A percentile compares a stretch with the other conserved stretches of the same genome.
Evolutionary conservation across 2,797 vertebrate genomes (phyloP).

Genomic region (Nannoperca obscura): DNA sequence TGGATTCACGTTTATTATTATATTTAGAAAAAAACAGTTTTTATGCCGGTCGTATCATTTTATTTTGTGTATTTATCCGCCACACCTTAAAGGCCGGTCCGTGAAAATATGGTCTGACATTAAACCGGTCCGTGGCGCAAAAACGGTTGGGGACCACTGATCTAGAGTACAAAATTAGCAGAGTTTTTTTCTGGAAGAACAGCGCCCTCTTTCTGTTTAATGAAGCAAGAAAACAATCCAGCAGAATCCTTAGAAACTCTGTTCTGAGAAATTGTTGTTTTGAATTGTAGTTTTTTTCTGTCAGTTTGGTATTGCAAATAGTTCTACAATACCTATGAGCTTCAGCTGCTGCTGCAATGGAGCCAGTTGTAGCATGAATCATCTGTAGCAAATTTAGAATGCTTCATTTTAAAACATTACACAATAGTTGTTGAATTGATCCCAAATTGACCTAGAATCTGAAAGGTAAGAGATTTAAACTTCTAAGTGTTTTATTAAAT

Average conservation of each 20-base stretch:
- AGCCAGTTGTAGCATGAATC: background rate
- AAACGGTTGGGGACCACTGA: too few species aligned
- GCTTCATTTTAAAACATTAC: background rate
- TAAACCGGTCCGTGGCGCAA: too few species aligned
- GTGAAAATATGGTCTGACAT: too few species aligned
- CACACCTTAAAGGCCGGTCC: too few species aligned
- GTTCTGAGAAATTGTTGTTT: too few species aligned
- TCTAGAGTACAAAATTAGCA: background rate
- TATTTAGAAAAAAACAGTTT: too few species aligned
- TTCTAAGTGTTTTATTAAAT: background rate
- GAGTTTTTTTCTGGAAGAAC: background rate
- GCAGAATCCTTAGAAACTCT: background rate
- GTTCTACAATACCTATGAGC: background rate
- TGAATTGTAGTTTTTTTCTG: background rate
- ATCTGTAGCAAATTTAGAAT: background rate
- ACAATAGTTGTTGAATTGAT: background rate
- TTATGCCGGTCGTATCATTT: too few species aligned
- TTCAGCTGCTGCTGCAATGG: background rate
- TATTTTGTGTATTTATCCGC: too few species aligned
- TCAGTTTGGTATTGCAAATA: background rate
- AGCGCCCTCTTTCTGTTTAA: background rate
- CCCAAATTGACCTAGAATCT: background rate
- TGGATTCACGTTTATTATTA: too few species aligned
- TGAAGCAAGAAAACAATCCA: background rate
- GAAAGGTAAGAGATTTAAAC: background rate